These are phyloP conservation scores for Sinelater perroti DNA, from an alignment of 2,888 invertebrate species.

Conservation along the genomic window DNA sequence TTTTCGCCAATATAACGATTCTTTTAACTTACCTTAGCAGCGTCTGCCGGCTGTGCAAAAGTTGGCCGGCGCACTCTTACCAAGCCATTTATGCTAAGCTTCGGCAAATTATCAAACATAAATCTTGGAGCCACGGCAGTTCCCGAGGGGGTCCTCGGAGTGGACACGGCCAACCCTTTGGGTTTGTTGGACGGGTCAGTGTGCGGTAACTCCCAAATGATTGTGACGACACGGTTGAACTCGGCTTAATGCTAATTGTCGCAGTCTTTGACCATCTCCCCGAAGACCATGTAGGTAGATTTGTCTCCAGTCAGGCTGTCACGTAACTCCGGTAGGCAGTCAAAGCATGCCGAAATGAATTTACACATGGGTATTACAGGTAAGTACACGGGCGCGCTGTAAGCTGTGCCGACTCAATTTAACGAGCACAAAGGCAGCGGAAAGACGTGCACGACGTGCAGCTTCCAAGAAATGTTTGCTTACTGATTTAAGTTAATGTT, in stretches of 20 bases:
- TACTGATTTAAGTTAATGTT: too few relatives aligned
- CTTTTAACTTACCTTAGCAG: too few relatives aligned
- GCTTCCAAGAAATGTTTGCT: too few relatives aligned
- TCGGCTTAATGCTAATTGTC: constrained; percentile 53
- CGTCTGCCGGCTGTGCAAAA: neutral
- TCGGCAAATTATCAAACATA: constrained; percentile 35
- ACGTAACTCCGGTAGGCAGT: constrained; percentile 10
- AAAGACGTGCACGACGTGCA: too few relatives aligned
- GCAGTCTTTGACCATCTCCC: constrained; percentile 36
- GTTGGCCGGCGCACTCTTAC: neutral
- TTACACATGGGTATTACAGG: neutral
- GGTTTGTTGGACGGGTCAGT: constrained; percentile 45
- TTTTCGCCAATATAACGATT: too few relatives aligned
- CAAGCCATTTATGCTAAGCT: neutral
- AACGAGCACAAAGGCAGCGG: too few relatives aligned
- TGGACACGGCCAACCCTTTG: constrained; percentile 50
- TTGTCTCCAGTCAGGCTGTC: constrained; percentile 8
- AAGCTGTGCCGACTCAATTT: neutral
- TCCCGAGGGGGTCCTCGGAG: constrained; percentile 39
- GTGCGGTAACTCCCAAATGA: constrained; percentile 55
- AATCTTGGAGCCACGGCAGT: constrained; percentile 14
- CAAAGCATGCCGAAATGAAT: constrained; percentile 4
- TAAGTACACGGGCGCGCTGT: neutral
- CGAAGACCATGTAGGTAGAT: constrained; percentile 22
- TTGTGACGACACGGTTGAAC: constrained; percentile 53